Percentiles rank a stretch among this genome's conserved stretches.
Evolutionary conservation across 2,888 invertebrate genomes (phyloP).

Genomic region (Calliscelio sp.): DNA sequence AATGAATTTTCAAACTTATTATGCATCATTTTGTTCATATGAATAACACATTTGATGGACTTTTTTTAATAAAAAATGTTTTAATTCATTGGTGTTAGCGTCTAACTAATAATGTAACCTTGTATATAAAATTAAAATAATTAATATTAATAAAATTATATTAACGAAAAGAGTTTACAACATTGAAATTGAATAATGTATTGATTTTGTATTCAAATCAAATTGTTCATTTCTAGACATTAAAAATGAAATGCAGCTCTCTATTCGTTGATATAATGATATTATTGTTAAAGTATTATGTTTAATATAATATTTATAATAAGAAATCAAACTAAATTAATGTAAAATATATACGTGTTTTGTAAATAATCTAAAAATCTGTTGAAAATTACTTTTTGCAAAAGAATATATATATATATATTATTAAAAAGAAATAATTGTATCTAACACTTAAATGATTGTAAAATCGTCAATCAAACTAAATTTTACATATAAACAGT

Average conservation of each 20-base stretch:
- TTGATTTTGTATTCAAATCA: no score
- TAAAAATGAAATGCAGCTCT: no score
- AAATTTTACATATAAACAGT: no score
- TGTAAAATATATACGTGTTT: slow-evolving; percentile 42
- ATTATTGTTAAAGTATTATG: slow-evolving; percentile 32
- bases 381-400: background rate
- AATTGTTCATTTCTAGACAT: no score
- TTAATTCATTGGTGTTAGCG: slow-evolving; percentile 66
- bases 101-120: slow-evolving; percentile 63
- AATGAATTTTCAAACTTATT: slow-evolving; percentile 21
- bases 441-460: no score
- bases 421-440: no score
- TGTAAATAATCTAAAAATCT: background rate
- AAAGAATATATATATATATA: no score
- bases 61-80: slow-evolving; percentile 10
- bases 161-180: slow-evolving; percentile 40
- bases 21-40: slow-evolving; percentile 36
- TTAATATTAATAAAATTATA: slow-evolving; percentile 30
- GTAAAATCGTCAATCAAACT: no score
- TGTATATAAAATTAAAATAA: slow-evolving; percentile 58
- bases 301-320: slow-evolving; percentile 36
- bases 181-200: background rate
- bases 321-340: slow-evolving; percentile 20
- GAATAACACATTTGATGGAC: slow-evolving; percentile 44
- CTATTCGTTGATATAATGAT: slow-evolving; percentile 41